Conservation (phyloP, 2,113 vertebrate genomes). For the Oreochromis aureus region DNA sequence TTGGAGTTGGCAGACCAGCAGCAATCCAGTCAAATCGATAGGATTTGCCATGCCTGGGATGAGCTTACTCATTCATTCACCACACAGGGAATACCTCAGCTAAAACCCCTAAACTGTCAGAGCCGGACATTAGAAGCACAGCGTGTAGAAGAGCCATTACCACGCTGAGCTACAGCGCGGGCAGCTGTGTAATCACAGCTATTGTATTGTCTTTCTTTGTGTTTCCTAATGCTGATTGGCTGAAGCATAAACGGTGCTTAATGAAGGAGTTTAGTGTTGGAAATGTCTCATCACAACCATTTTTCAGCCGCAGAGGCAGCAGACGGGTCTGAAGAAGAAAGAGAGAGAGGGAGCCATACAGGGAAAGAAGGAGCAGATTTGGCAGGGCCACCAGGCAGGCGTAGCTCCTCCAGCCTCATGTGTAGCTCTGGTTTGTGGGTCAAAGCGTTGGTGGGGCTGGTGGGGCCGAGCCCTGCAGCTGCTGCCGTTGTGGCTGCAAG, state of each 20-base stretch:
- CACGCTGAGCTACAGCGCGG: not conserved
- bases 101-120: not conserved
- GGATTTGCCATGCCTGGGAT: conserved; percentile 31
- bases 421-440: conserved; percentile 57
- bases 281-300: not conserved
- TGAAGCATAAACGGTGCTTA: not conserved
- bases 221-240: not conserved
- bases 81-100: conserved; percentile 18
- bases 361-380: not conserved
- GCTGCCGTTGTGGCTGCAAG: conserved; percentile 53
- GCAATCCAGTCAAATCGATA: conserved; percentile 34
- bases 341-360: not conserved
- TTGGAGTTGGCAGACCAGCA: not conserved
- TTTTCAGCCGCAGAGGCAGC: not conserved
- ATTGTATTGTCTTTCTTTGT: not conserved
- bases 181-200: not conserved
- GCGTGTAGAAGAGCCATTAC: not conserved
- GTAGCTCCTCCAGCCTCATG: conserved; percentile 27
- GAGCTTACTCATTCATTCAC: conserved; percentile 27
- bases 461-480: conserved; percentile 51
- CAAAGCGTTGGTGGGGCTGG: conserved; percentile 2
- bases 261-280: not conserved
- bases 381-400: conserved; percentile 24
- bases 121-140: not conserved
- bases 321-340: not conserved